A percentile compares a stretch with the other conserved stretches of the same genome.
Conservation (phyloP, 2,888 invertebrate species). For the Orthosia gothica region DNA sequence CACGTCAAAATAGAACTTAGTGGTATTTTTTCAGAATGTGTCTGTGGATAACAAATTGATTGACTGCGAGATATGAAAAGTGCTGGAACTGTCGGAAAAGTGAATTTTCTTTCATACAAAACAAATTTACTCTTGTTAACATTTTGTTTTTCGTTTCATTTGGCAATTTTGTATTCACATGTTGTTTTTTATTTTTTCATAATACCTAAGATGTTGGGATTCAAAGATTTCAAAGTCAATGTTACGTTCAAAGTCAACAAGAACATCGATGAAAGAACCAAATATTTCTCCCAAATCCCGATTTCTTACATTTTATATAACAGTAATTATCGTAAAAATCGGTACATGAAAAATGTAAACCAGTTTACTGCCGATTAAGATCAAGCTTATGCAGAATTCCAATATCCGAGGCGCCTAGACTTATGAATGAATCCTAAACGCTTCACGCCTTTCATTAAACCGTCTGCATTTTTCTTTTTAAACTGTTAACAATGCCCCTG, state of each 20-base stretch:
- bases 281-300: background rate
- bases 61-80: conserved; percentile 36
- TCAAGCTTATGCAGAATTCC: background rate
- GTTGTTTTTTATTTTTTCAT: conserved; percentile 7
- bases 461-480: conserved; percentile 34
- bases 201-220: too few relatives aligned
- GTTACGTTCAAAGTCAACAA: conserved; percentile 9
- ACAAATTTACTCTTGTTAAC: conserved; percentile 9
- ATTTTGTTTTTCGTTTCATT: background rate
- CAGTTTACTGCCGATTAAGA: background rate
- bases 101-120: conserved; percentile 7
- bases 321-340: conserved; percentile 8
- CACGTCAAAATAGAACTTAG: conserved; percentile 35
- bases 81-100: conserved; percentile 18
- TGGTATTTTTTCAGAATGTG: background rate
- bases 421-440: conserved; percentile 50
- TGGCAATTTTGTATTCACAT: background rate
- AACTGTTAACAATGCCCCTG: conserved; percentile 54
- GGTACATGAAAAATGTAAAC: background rate
- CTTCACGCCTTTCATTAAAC: conserved; percentile 31
- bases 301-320: background rate
- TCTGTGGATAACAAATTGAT: conserved; percentile 13
- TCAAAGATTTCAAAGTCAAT: conserved; percentile 14
- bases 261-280: background rate
- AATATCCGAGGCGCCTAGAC: background rate